phyloP scores from a whole-genome alignment of 1,140 invertebrate genomes.

The Apis mellifera region Amel_HAv3.1 CM009939.2:10258501-10259000 shows the following conservation, averaged over 20 bases:
- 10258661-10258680: conserved; percentile 60
- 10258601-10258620: background rate
- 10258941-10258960: background rate
- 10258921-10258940: background rate
- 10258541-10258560: too few species aligned
- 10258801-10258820: conserved; percentile 61
- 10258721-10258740: conserved; percentile 3
- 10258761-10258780: background rate
- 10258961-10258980: background rate
- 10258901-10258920: conserved; percentile 61
- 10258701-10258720: conserved; percentile 60
- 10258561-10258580: conserved; percentile 15
- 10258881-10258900: conserved; percentile 30
- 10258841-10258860: background rate
- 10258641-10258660: conserved; percentile 37
- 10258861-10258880: conserved; percentile 43
- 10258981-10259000: background rate
- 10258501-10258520: too few species aligned
- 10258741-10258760: background rate
- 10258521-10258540: too few species aligned
- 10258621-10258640: background rate
- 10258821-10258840: conserved; percentile 1
- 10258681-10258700: conserved; percentile 47
- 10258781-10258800: conserved; percentile 42
- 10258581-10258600: conserved; percentile 31